Evolutionary conservation across 2,113 vertebrate genomes (phyloP), one percentile per base, ranked within the genome.

Genomic region (Cololabis saira): DNA sequence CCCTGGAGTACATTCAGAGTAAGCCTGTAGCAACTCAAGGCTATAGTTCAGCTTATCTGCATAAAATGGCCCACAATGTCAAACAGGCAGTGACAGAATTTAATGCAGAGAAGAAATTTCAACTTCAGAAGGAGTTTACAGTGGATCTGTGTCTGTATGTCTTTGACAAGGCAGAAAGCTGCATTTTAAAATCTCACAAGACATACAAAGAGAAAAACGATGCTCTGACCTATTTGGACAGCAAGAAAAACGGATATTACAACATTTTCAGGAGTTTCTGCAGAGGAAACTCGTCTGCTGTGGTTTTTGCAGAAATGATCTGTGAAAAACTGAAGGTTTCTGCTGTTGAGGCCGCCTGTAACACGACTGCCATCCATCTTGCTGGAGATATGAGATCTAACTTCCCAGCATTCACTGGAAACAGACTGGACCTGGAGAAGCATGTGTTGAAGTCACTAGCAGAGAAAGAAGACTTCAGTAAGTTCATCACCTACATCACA

Each of bases 371-470:
- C 2, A 10, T 73, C 67, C 59, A 9, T 56, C 72, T 94, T 0
- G 82, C 90, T 22, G 63, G 18, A 4, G 78, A 90, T 3, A 91
- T 95, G 76, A 50, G 2, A 66, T 1, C 16, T 24, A 88, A 33
- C 33, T 16, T 57, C 40, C 49, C 82, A 7, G 85, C 85, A 13
- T 94, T 95, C 76, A 69, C 0, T 11, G 89, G 83, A 53, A 95
- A 83, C 56, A 87, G 92, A 19, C 41, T 74, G 45, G 88, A 84
- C 21, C 75, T 95, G 49, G 94, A 95, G 53, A 85, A 87, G 41
- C 85, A 88, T 67, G 78, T 95, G 33, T 81, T 95, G 54, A 89
- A 43, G 42, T 84, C 78, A 21, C 71, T 95, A 40, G 93, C 93
- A 54, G 4, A 93, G 51, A 43, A 93, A 17, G 90, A 94, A 43